phyloP scores from a whole-genome alignment of 2,888 invertebrate species.

The Orthosia gracilis region DNA sequence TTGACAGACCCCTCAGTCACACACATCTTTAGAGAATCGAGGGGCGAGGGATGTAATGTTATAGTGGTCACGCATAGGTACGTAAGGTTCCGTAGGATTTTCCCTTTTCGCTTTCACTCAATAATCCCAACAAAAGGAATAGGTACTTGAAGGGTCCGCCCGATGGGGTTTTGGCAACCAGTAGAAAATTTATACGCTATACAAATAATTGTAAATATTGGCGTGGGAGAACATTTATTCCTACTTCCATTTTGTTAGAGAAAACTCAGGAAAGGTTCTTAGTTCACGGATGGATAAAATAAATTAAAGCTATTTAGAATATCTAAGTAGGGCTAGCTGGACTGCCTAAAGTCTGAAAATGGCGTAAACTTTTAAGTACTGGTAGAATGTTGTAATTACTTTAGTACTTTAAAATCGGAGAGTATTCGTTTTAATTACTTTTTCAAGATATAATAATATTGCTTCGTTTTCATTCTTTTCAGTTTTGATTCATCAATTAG shows the following conservation, averaged over 20 bases:
- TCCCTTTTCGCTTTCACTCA: constrained; percentile 79
- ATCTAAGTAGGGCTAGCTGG: constrained; percentile 14
- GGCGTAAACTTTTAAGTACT: constrained; percentile 40
- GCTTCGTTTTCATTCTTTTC: not conserved
- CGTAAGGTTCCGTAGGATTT: constrained; percentile 70
- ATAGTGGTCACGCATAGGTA: constrained; percentile 53
- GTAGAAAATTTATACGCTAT: constrained; percentile 69
- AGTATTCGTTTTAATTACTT: constrained; percentile 22
- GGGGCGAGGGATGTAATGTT: constrained; percentile 30
- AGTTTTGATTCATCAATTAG: constrained; percentile 7
- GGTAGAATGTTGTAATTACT: constrained; percentile 32
- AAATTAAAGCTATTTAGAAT: constrained; percentile 24
- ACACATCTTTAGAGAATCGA: not conserved
- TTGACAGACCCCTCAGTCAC: constrained; percentile 26
- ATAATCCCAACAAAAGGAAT: constrained; percentile 81
- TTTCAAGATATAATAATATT: not conserved
- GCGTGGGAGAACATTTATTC: constrained; percentile 50
- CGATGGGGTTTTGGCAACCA: constrained; percentile 66
- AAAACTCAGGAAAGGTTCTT: constrained; percentile 6
- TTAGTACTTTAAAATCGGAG: constrained; percentile 26
- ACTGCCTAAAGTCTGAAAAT: constrained; percentile 14
- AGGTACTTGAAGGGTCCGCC: constrained; percentile 71
- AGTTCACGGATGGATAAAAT: constrained; percentile 22
- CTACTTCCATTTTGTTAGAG: constrained; percentile 32
- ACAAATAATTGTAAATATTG: constrained; percentile 68